phyloP scores from a whole-genome alignment of 2,888 invertebrate species.

The Pheosia gnoma region DNA sequence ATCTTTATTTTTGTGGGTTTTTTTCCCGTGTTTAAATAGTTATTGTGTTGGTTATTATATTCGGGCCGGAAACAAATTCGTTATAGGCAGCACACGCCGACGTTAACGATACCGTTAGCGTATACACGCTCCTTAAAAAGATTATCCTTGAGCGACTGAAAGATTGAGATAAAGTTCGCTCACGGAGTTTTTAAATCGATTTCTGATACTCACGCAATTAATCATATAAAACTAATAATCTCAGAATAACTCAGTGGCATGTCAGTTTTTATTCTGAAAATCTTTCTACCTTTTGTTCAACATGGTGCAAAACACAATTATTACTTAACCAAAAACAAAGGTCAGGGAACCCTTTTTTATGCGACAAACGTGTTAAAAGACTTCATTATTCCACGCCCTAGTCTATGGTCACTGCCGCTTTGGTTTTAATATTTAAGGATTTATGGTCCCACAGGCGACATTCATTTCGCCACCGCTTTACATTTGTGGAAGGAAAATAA shows the following conservation, averaged over 20 bases:
- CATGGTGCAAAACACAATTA: neutral
- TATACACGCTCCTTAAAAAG: no score
- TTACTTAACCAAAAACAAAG: neutral
- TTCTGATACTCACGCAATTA: no score
- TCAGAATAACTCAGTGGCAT: neutral
- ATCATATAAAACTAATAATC: no score
- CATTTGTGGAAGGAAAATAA: conserved; percentile 54
- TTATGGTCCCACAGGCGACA: conserved; percentile 73
- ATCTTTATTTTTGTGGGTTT: no score
- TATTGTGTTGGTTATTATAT: no score
- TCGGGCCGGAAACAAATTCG: no score
- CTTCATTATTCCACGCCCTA: conserved; percentile 57
- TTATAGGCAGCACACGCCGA: no score
- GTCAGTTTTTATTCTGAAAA: neutral
- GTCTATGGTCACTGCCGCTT: conserved; percentile 57
- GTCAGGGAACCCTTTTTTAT: conserved; percentile 32
- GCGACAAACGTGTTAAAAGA: conserved; percentile 40
- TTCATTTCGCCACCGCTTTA: conserved; percentile 66
- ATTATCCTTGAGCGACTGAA: no score
- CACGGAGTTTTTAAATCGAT: no score
- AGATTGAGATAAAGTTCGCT: no score
- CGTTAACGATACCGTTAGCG: no score
- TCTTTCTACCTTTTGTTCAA: neutral
- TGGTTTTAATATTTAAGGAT: conserved; percentile 78
- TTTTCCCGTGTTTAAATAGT: no score